Conservation (phyloP, 2,888 invertebrate genomes). For the Nowickia ferox region DNA sequence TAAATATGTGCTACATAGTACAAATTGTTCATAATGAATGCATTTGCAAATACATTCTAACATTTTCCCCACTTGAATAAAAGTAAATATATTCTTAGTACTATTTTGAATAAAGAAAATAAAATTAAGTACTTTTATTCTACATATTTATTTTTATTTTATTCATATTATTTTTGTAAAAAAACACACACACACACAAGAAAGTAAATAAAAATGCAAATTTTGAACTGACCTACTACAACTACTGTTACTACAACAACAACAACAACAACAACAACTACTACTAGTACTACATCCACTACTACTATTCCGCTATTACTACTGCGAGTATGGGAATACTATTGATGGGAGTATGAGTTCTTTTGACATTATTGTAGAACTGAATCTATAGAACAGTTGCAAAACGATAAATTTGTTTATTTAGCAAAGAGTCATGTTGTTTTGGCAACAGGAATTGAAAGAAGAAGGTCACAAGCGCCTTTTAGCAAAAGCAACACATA, state of each 20-base stretch:
- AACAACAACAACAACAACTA: too few relatives aligned
- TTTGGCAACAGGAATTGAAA: not conserved
- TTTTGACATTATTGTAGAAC: not conserved
- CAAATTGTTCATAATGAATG: not conserved
- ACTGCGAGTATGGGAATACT: not conserved
- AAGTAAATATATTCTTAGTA: not conserved
- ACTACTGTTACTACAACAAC: not conserved
- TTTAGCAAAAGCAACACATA: not conserved
- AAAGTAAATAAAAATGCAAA: conserved; percentile 76
- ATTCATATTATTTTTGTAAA: not conserved
- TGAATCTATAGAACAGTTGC: conserved; percentile 5
- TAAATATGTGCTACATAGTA: not conserved
- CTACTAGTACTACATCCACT: too few relatives aligned
- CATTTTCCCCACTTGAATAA: not conserved
- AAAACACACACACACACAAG: conserved; percentile 67
- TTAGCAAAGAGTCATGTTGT: not conserved
- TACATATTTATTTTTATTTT: conserved; percentile 16
- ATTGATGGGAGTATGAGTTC: not conserved
- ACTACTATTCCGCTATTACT: too few relatives aligned
- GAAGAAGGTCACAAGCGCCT: not conserved
- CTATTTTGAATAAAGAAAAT: conserved; percentile 34
- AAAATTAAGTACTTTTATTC: conserved; percentile 26
- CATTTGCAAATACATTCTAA: conserved; percentile 1
- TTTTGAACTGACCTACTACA: conserved; percentile 77
- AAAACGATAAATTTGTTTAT: conserved; percentile 32